Evolutionary conservation across 2,797 vertebrate genomes (phyloP).

Genomic region (Hemitrygon akajei): DNA sequence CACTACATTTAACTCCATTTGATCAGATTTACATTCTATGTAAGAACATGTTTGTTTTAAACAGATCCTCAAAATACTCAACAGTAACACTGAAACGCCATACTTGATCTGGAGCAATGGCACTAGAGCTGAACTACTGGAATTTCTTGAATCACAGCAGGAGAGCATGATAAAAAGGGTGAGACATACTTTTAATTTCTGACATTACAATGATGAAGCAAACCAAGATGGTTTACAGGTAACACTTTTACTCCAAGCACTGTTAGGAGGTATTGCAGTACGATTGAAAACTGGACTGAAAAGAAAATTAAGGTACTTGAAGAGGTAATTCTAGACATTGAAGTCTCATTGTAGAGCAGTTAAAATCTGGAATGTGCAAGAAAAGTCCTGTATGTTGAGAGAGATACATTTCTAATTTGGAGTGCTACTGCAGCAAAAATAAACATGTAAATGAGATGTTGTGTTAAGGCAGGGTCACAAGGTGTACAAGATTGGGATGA

Average conservation of each 20-base stretch:
- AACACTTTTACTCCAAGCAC: no score
- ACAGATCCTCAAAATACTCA: slow-evolving; percentile 91
- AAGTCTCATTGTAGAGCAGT: neutral
- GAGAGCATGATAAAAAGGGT: slow-evolving; percentile 92
- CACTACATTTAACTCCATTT: neutral
- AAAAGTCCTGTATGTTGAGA: neutral
- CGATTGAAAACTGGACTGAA: no score
- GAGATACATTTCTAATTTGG: neutral
- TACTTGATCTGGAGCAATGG: slow-evolving; percentile 98
- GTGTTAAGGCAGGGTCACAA: no score
- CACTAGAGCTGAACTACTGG: slow-evolving; percentile 86
- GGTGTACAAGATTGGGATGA: neutral
- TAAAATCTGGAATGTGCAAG: neutral
- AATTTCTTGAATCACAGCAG: slow-evolving; percentile 88
- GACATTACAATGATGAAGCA: no score
- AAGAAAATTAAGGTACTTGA: no score
- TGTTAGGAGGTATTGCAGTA: no score
- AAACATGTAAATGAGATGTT: no score
- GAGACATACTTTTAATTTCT: slow-evolving; percentile 38
- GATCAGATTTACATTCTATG: neutral
- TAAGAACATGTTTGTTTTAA: slow-evolving; percentile 28
- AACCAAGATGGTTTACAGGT: neutral
- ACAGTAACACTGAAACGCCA: slow-evolving; percentile 92
- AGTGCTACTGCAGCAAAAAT: neutral
- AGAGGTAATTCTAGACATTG: no score